Evolutionary conservation across 2,113 vertebrate species (phyloP), one percentile per base, ranked within the genome.

Genomic region (Neolamprologus devosi): DNA sequence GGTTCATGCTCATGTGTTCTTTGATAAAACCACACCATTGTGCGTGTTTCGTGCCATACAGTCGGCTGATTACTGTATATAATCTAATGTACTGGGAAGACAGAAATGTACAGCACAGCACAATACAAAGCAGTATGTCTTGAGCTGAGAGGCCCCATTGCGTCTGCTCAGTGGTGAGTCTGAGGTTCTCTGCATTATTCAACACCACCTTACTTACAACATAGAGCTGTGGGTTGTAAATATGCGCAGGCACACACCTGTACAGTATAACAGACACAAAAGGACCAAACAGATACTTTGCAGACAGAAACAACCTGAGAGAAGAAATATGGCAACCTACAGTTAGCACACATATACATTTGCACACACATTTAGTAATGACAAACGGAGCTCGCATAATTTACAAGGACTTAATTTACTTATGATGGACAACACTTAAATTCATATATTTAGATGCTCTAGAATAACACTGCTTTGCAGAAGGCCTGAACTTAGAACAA

Each of bases 121-220:
- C 87, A 86, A 85, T 80, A 54, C 80, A 83, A 63, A 89, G 84
- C 16, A 23, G 37, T 85, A 68, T 82, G 89, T 88, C 91, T 91
- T 83, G 54, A 88, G 83, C 83, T 85, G 83, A 85, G 91, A 86
- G 94, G 87, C 86, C 85, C 84, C 90, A 86, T 91, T 89, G 90
- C 84, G 79, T 87, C 82, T 68, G 84, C 90, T 93, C 85, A 89
- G 90, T 83, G 82, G 89, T 45, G 78, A 92, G 87, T 90, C 88
- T 60, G 70, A 87, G 83, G 75, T 85, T 63, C 63, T 83, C 87
- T 94, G 88, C 93, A 95, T 93, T 92, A 95, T 94, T 94, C 88
- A 94, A 53, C 85, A 55, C 84, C 10, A 85, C 84, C 73, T 85
- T 94, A 91, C 89, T 91, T 93, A 94, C 90, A 93, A 47, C 80